A percentile compares a stretch with the other conserved stretches of the same genome.
Evolutionary conservation across 1,140 invertebrate genomes (phyloP).

Genomic region (Ptiloglossa arizonensis): DNA sequence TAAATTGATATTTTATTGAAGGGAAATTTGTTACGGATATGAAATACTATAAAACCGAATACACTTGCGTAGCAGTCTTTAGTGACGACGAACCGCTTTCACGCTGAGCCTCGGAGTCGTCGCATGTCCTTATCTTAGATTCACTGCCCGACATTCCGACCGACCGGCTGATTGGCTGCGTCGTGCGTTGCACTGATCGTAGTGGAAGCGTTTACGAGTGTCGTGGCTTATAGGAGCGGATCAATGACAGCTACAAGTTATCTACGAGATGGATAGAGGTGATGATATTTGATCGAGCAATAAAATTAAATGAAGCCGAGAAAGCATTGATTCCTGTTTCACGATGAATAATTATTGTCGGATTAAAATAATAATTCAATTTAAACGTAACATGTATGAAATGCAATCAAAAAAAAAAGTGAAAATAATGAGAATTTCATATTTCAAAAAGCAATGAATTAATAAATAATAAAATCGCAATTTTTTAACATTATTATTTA

Average conservation of each 20-base stretch:
- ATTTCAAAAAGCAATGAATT: background rate
- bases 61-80: constrained; percentile 4
- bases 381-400: background rate
- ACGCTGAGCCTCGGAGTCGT: constrained; percentile 43
- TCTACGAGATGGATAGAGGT: constrained; percentile 25
- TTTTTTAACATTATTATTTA: background rate
- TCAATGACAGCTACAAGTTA: constrained; percentile 61
- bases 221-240: constrained; percentile 57
- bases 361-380: background rate
- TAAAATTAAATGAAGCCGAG: background rate
- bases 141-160: constrained; percentile 61
- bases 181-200: constrained; percentile 52
- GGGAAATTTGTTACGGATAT: too few species aligned
- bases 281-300: background rate
- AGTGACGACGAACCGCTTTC: constrained; percentile 41
- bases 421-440: background rate
- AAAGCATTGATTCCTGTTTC: background rate
- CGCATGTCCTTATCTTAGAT: constrained; percentile 67
- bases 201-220: constrained; percentile 47
- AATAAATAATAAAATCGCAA: too few species aligned
- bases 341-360: too few species aligned
- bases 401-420: background rate
- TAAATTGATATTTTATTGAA: background rate
- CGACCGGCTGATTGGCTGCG: constrained; percentile 52
- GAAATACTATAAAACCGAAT: constrained; percentile 1